Percentiles rank a stretch among this genome's conserved stretches.
Conservation (phyloP, 1,140 invertebrate species). For the Lethrus apterus region DNA sequence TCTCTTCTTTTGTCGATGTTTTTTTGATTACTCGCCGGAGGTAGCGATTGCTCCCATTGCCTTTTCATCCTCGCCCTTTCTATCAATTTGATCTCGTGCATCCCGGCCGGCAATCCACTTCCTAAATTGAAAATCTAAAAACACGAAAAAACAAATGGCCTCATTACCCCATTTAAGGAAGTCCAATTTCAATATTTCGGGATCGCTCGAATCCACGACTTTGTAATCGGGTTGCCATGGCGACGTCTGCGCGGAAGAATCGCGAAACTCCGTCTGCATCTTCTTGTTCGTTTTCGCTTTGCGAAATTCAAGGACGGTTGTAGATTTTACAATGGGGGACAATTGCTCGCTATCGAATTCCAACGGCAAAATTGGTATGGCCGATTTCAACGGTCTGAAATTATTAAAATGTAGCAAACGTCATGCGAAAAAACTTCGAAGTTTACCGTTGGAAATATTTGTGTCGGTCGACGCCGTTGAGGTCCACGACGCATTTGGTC, state of each 20-base stretch:
- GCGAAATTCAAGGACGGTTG: conserved; percentile 10
- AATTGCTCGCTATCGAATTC: background rate
- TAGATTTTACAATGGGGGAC: conserved; percentile 6
- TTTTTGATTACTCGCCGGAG: conserved; percentile 30
- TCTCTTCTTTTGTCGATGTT: conserved; percentile 47
- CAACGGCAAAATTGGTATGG: too few relatives aligned
- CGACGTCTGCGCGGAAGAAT: conserved; percentile 67
- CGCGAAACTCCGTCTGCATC: conserved; percentile 63
- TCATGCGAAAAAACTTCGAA: too few relatives aligned
- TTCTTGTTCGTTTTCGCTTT: too few relatives aligned
- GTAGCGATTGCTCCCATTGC: conserved; percentile 49
- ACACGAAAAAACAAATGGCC: conserved; percentile 11
- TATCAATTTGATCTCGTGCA: conserved; percentile 56
- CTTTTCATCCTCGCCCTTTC: conserved; percentile 51
- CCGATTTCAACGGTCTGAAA: conserved; percentile 8
- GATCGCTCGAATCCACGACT: conserved; percentile 42
- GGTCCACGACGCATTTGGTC: background rate
- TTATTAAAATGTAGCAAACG: background rate
- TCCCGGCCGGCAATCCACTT: conserved; percentile 52
- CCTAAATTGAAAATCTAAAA: conserved; percentile 20
- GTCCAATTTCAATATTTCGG: conserved; percentile 56
- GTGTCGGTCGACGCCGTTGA: conserved; percentile 22
- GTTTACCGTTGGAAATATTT: conserved; percentile 26
- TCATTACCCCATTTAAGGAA: conserved; percentile 52
- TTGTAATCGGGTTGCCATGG: conserved; percentile 63